Evolutionary conservation across 2,113 vertebrate species (phyloP), one percentile per base, ranked within the genome.

Genomic region (Ursus arctos): DNA sequence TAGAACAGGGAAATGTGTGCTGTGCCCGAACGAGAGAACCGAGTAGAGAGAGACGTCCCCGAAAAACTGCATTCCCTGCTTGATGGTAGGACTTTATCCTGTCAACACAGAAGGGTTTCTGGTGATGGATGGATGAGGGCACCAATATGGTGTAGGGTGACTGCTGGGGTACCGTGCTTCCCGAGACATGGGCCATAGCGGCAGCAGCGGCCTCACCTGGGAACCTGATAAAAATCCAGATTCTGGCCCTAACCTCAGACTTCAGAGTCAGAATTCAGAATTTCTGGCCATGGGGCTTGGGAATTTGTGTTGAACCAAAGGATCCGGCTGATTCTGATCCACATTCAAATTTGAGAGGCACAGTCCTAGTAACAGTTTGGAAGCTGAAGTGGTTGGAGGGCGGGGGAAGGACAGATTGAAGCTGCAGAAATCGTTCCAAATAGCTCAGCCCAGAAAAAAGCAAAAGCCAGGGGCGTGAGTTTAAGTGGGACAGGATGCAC

Each of bases 91-190:
- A 12, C 13, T 21, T 51, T 61, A 1, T 6, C 12, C 79, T 65
- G 0, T 40, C 40, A 51, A 53, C 16, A 22, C 3, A 1, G 9
- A 43, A 65, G 28, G 15, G 19, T 61, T 77, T 83, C 22, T 4
- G 3, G 40, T 2, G 18, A 26, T 7, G 31, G 18, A 26, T 7
- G 31, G 24, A 5, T 0, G 0, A 88, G 40, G 0, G 22, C 40
- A 13, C 5, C n/a, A 0, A 1, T 24, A 12, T 55, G 28, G 49
- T 67, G 65, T 43, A 55, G 53, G 59, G 76, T 0, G 2, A 69
- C 18, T 15, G 0, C 18, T 74, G 19, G 15, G 9, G 11, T 33
- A 7, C 33, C 19, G 18, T 1, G 3, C 22, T 72, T 33, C 63
- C 69, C 4, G 0, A 65, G 86, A 63, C n/a, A 4, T 63, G 69